Evolutionary conservation across 1,140 invertebrate genomes (phyloP), one percentile per base, ranked within the genome.

Genomic region (Drosophila erecta): DNA sequence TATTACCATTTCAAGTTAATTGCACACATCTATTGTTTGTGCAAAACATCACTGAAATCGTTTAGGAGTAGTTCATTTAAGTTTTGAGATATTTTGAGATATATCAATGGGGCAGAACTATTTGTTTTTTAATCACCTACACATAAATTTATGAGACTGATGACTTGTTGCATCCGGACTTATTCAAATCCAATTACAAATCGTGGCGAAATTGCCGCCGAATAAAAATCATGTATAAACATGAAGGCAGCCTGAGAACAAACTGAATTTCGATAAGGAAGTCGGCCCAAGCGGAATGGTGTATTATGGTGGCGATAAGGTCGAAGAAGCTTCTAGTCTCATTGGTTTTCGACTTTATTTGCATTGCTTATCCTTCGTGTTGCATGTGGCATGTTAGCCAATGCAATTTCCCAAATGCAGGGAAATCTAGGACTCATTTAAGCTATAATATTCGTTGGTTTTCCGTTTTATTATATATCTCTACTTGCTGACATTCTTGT

Each of bases 211-310:
- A 62, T 35, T 24, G 59, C 41, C 43, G 10, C 20, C 15, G 33
- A 61, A 62, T 40, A 43, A 67, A 50, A 62, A 43, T 58, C 44
- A 33, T 30, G 33, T 30, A 59, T 40, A 59, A 30, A 60, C 33
- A 35, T 50, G 44, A 64, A 24, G 33, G 14, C 37, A 49, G 62
- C 57, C 62, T 66, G 62, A 62, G 57, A 66, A 61, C 24, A 61
- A 37, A 35, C 20, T 7, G 20, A 35, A 20, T 38, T 51, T 20
- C 12, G 64, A 67, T 67, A 67, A 67, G 58, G 11, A 24, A 24
- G 22, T 30, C 2, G 24, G 2, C 44, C 12, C n/a, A 41, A 41
- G 44, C 7, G 46, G 33, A 50, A 43, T 66, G 24, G 22, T 49
- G 22, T 27, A 35, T 27, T 43, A 8, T 2, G 10, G 17, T 0